Base-by-base conservation (phyloP, 2,797 vertebrate genomes). In the Amphiprion clarkii region DNA sequence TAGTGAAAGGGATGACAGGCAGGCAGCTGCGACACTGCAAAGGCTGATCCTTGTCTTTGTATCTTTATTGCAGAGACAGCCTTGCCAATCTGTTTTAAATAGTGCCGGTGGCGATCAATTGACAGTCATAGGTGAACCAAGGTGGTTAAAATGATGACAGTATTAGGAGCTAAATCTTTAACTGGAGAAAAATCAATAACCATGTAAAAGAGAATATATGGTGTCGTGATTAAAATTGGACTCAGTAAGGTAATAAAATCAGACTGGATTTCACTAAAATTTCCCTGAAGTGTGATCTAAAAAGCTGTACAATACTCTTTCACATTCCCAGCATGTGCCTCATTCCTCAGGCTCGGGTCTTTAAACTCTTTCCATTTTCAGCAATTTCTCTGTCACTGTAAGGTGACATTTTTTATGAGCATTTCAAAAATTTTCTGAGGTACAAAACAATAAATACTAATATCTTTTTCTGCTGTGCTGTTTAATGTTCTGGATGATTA, bases 401-500 rank as follows among this genome's bases (percentile, higher is more conserved):
- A 54, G 64, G 61, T 63, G 62, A 67, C 65, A 58, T 59, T 84
- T 77, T 72, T 46, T 39, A 27, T 49, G 16, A 67, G 74, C 40
- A 73, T 64, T 36, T 68, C 12, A 68, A 67, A 84, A 46, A 76
- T 70, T 76, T 79, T 72, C 54, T 74, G 62, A 81, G 72, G n/a
- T 72, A 74, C 46, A 71, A 64, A 53, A 76, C 68, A 82, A 84
- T 77, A 76, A 76, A 69, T 58, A 67, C n/a, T 48, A 27, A 71
- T 42, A 42, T 25, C 16, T 40, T 33, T 78, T 69, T 71, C 63
- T 61, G 75, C 84, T 57, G 76, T 21, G 82, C 86, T 87, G 83
- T 79, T 83, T 82, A 88, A 85, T 77, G 84, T 80, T 84, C 76
- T 62, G 72, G 71, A 79, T 90, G 88, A 87, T 87, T 86, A 79